Percentiles rank a stretch among this genome's conserved stretches.
These are phyloP conservation scores for Adelosebastes latens DNA, from an alignment of 2,797 vertebrate species.

Conservation along the genomic window DNA sequence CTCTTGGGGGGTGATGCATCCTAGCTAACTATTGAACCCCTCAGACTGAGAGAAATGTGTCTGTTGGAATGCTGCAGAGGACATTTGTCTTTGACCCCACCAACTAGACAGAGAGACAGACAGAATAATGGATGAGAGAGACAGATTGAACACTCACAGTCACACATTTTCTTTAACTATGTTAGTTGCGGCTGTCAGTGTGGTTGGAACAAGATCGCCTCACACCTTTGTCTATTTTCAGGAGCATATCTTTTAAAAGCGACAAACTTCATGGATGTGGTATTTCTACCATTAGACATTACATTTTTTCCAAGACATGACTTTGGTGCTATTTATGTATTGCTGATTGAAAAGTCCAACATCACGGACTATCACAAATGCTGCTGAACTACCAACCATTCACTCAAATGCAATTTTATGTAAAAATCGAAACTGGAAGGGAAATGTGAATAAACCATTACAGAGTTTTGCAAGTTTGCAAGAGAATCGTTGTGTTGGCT, in stretches of 20 bases:
- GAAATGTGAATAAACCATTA: background rate
- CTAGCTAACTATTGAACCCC: conserved; percentile 27
- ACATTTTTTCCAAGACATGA: background rate
- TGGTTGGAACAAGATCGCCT: background rate
- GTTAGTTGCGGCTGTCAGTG: background rate
- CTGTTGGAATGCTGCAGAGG: conserved; percentile 49
- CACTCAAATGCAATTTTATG: background rate
- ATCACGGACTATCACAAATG: background rate
- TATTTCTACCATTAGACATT: background rate
- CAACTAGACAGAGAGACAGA: background rate
- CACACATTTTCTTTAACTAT: background rate
- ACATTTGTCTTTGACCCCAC: conserved; percentile 46
- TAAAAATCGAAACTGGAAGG: background rate
- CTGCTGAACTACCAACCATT: background rate
- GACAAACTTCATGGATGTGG: background rate
- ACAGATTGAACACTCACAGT: conserved; percentile 1
- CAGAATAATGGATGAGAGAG: background rate
- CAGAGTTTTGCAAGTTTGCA: background rate
- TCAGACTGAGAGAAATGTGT: conserved; percentile 34
- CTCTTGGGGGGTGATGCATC: conserved; percentile 25
- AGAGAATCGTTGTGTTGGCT: background rate
- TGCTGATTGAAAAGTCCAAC: background rate
- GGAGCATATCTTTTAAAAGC: background rate
- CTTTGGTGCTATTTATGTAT: background rate
- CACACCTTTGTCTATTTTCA: background rate